Evolutionary conservation across 1,140 invertebrate genomes (phyloP).

Genomic region (Scaptodrosophila lebanonensis): DNA sequence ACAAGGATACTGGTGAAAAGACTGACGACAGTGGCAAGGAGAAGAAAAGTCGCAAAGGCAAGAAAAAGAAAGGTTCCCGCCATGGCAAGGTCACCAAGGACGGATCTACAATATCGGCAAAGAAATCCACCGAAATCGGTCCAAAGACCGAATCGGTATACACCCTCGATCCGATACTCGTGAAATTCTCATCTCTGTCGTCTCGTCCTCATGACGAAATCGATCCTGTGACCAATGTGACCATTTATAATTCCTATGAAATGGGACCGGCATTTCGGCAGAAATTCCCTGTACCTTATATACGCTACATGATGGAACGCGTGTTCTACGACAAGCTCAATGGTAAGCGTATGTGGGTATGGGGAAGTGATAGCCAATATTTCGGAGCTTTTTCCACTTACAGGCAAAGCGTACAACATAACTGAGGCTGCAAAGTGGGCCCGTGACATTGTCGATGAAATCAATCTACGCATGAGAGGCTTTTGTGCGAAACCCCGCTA

Average conservation of each 20-base stretch:
- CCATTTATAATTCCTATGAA: slow-evolving; percentile 39
- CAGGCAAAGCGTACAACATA: slow-evolving; percentile 30
- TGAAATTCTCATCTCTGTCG: too few relatives aligned
- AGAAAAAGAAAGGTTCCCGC: too few relatives aligned
- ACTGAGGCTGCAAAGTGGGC: slow-evolving; percentile 42
- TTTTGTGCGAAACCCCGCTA: slow-evolving; percentile 20
- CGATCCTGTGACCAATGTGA: slow-evolving; percentile 45
- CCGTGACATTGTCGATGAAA: slow-evolving; percentile 41
- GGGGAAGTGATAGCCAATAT: not conserved
- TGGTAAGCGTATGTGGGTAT: too few relatives aligned
- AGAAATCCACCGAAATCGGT: too few relatives aligned
- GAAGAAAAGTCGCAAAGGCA: too few relatives aligned
- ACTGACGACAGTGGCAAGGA: too few relatives aligned
- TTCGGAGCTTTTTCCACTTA: not conserved
- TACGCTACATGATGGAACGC: slow-evolving; percentile 20
- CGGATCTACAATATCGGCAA: too few relatives aligned
- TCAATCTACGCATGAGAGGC: slow-evolving; percentile 35
- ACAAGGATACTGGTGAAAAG: too few relatives aligned
- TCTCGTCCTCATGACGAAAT: too few relatives aligned
- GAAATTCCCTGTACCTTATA: slow-evolving; percentile 43
- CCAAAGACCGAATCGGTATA: too few relatives aligned
- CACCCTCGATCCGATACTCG: too few relatives aligned
- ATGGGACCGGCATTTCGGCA: slow-evolving; percentile 53
- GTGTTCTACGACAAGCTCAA: slow-evolving; percentile 11
- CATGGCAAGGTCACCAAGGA: too few relatives aligned